Evolutionary conservation across 2,797 vertebrate species (phyloP).

Genomic region (Coccyzus lansbergi): DNA sequence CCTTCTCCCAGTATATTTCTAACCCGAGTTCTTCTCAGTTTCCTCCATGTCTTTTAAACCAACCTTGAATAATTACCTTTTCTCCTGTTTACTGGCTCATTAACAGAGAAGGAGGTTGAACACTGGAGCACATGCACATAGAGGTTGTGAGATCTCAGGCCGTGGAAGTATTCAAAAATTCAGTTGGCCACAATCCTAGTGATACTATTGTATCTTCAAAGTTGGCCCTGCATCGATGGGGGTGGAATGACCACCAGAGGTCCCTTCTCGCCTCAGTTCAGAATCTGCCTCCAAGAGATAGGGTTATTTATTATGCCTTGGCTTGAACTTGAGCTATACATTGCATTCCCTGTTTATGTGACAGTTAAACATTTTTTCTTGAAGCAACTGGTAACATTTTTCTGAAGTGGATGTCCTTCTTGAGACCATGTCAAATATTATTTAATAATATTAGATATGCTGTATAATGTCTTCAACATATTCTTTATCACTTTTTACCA

Average conservation of each 20-base stretch:
- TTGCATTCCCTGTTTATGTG: not conserved
- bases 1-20: not conserved
- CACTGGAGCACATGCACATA: not conserved
- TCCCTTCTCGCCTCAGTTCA: not conserved
- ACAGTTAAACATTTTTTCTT: not conserved
- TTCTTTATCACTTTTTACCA: not conserved
- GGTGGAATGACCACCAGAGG: fast-evolving
- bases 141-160: not conserved
- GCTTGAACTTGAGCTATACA: not conserved
- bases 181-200: not conserved
- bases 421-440: not conserved
- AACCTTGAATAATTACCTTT: not conserved
- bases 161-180: not conserved
- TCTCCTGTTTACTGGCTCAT: not conserved
- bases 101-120: not conserved
- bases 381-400: not conserved
- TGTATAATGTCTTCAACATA: not conserved
- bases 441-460: not conserved
- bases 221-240: not conserved
- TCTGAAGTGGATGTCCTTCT: not conserved
- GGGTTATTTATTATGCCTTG: not conserved
- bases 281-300: not conserved
- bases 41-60: not conserved
- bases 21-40: not conserved
- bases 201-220: not conserved